Conservation (phyloP, 53 echinoderm and acorn worm species). For the Patiria pectinifera region DNA sequence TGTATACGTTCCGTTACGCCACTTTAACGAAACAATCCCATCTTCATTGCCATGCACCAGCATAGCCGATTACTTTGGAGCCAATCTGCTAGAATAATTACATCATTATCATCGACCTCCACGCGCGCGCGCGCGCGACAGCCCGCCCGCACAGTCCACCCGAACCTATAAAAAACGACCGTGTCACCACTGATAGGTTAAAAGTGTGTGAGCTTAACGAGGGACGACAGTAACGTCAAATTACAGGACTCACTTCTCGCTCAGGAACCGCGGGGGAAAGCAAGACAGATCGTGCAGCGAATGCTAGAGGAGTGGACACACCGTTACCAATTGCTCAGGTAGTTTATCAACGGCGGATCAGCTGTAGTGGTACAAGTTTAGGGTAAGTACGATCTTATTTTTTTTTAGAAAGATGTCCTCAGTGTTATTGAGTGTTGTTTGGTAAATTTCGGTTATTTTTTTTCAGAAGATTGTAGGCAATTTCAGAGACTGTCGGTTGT, state of each 20-base stretch:
- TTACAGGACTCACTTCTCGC: slow-evolving; percentile 25
- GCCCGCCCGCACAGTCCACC: slow-evolving; percentile 38
- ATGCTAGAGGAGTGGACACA: slow-evolving; percentile 20
- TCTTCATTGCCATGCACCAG: neutral
- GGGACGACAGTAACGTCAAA: neutral
- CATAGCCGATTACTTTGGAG: slow-evolving; percentile 44
- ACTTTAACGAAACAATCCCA: slow-evolving; percentile 44
- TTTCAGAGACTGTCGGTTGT: no score
- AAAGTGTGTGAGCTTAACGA: slow-evolving; percentile 40
- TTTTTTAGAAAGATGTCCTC: no score
- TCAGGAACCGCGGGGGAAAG: neutral
- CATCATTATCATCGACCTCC: slow-evolving; percentile 5
- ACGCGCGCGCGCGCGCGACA: slow-evolving; percentile 21
- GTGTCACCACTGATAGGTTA: slow-evolving; percentile 38
- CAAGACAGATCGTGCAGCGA: slow-evolving; percentile 19
- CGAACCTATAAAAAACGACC: neutral
- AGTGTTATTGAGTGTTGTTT: no score
- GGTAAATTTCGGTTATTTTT: no score
- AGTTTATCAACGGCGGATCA: slow-evolving; percentile 44
- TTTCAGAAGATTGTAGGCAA: no score
- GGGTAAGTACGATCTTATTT: slow-evolving; percentile 9
- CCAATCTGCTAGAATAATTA: slow-evolving; percentile 1
- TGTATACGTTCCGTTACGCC: slow-evolving; percentile 24
- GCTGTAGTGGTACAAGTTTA: slow-evolving; percentile 8
- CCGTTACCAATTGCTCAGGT: neutral